These are phyloP conservation scores for Hypomecis atomaria DNA, from an alignment of 2,888 invertebrate species.

Conservation along the genomic window DNA sequence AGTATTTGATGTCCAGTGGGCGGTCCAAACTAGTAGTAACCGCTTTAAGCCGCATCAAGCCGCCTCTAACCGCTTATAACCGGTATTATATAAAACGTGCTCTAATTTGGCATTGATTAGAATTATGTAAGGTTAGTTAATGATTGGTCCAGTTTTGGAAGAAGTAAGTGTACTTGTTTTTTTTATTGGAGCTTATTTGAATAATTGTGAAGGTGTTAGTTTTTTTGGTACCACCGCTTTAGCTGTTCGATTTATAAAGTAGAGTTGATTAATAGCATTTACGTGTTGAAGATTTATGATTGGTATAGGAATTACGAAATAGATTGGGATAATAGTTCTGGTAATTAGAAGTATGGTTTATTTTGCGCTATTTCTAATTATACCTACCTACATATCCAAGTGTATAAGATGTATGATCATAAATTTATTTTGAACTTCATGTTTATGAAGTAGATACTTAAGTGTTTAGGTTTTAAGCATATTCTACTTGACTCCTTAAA, in stretches of 20 bases:
- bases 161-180: constrained; percentile 17
- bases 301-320: too few species aligned
- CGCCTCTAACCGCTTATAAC: constrained; percentile 11
- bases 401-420: too few species aligned
- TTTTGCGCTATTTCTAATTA: too few species aligned
- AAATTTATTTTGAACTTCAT: too few species aligned
- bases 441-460: too few species aligned
- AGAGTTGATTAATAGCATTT: neutral
- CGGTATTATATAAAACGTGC: constrained; percentile 25
- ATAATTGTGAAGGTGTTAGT: constrained; percentile 9
- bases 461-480: too few species aligned
- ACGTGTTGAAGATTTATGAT: neutral
- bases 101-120: constrained; percentile 39
- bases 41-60: constrained; percentile 5
- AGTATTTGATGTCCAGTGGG: constrained; percentile 25
- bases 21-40: constrained; percentile 1
- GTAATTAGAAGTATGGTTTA: too few species aligned
- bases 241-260: neutral
- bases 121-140: constrained; percentile 30
- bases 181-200: constrained; percentile 20
- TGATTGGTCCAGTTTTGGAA: constrained; percentile 18
- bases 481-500: too few species aligned
- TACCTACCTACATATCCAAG: too few species aligned
- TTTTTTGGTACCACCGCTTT: constrained; percentile 1
- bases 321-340: too few species aligned